Evolutionary conservation across 2,797 vertebrate genomes (phyloP), one percentile per base, ranked within the genome.

Genomic region (Harpia harpyja): DNA sequence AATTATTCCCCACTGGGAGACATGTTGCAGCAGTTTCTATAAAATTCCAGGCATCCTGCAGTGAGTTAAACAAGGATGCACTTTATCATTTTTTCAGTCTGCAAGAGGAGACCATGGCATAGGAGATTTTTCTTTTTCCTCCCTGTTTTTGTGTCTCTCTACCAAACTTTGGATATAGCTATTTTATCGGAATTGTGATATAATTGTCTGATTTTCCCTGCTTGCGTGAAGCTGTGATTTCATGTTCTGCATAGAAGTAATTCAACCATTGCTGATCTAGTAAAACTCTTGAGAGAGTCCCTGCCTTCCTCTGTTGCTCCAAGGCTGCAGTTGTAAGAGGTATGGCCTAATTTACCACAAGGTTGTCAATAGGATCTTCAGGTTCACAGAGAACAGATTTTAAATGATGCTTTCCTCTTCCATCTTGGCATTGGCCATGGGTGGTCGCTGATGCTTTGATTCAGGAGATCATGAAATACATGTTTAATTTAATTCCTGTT

Each of bases 41-140:
- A 90, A 88, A 90, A 89, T 87, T 94, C 86, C 57, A 90, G 81
- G 60, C 72, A 69, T 95, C 85, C 88, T 53, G 32, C 72, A 60
- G 94, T 72, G 81, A 88, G 76, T 82, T 86, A 85, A 94, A 92
- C 56, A 91, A 77, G 90, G 81, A 92, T 93, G 60, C 68, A 35
- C 49, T 92, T 91, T 89, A 88, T 92, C 32, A 91, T 79, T 84
- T 91, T 94, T 89, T 92, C 88, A 85, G 92, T 48, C 81, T 85
- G 54, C 43, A 22, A 69, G 39, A 92, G 25, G 56, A 92, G 12
- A 74, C 44, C 12, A 24, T 54, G 44, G 32, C 39, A 90, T 75
- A 80, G 81, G 59, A 88, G 48, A 80, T 89, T 88, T 91, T 82
- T 76, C 35, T 64, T 91, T 85, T 88, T 81, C 32, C 16, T 76